Base-by-base conservation (phyloP, 1,140 invertebrate species). In the Gryllus bimaculatus region DNA sequence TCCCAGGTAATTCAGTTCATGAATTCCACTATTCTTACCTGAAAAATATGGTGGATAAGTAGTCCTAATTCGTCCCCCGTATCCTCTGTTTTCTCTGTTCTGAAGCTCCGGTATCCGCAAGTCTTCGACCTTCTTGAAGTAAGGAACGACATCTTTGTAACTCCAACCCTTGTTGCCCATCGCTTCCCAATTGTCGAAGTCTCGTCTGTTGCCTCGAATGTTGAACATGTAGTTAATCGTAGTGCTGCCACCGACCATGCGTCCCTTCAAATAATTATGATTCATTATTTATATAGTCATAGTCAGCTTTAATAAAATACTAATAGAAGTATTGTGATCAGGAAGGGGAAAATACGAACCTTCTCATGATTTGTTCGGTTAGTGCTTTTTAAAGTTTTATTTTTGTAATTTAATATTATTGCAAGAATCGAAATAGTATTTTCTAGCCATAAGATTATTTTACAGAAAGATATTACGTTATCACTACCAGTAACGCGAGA, bases 171-270 rank as follows among this genome's bases (percentile, higher is more conserved):
- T 82, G 80, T 95, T 96, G 0, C 95, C 95, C 83, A 94, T 84
- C 1, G 83, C 82, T 39, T 89, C 89, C 95, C 95, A 97, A 21
- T 89, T 85, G 83, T 97, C 91, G 82, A 93, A 97, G 83, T 97
- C 94, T 10, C 83, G 82, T 8, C 89, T 86, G 83, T 93, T 85
- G 8, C 95, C 94, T 82, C 96, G 91, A 0, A 94, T 94, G 81
- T 96, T 96, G 73, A 97, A 94, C 96, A 98, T 95, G 80, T 95
- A 96, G 83, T 98, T 97, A 0, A 97, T 84, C 79, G 85, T 85
- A 8, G 85, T 86, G 49, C 15, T 20, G 48, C 77, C n/a, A 15
- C 96, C 78, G 96, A 85, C 83, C 84, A 80, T 87, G 86, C 0
- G 87, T 85, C 75, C 83, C 84, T 80, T 86, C 84, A 8, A 85